A percentile compares a stretch with the other conserved stretches of the same genome.
Evolutionary conservation across 2,113 vertebrate species (phyloP).

Genomic region (Plecturocebus donacophilus): DNA sequence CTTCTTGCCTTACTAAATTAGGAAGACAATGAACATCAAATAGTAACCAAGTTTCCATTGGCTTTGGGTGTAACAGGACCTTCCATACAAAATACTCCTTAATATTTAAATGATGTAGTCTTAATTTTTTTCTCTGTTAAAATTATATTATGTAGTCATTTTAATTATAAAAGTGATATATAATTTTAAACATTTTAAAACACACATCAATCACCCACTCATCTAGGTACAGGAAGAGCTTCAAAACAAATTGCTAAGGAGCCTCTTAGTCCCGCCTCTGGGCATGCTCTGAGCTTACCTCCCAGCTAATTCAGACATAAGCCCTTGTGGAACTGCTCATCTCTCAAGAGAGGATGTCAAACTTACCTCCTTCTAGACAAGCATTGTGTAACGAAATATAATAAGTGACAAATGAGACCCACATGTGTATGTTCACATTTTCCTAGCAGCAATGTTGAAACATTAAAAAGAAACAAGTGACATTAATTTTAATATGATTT

Average conservation of each 20-base stretch:
- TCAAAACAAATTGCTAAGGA: background rate
- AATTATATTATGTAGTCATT: background rate
- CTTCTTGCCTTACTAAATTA: constrained; percentile 29
- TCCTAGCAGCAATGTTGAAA: background rate
- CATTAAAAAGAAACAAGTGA: background rate
- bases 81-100: background rate
- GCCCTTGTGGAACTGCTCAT: background rate
- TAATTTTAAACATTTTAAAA: background rate
- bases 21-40: constrained; percentile 29
- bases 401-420: background rate
- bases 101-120: background rate
- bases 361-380: background rate
- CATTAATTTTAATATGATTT: background rate
- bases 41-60: background rate
- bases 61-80: background rate
- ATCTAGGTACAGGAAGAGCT: background rate
- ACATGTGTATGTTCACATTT: background rate
- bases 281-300: background rate
- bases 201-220: background rate
- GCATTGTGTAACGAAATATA: background rate
- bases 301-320: background rate
- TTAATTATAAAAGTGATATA: background rate
- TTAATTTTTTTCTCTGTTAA: background rate
- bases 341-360: background rate
- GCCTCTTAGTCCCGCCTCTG: background rate